Evolutionary conservation across 2,888 invertebrate genomes (phyloP), one percentile per base, ranked within the genome.

Genomic region (Argyra leucocephala): DNA sequence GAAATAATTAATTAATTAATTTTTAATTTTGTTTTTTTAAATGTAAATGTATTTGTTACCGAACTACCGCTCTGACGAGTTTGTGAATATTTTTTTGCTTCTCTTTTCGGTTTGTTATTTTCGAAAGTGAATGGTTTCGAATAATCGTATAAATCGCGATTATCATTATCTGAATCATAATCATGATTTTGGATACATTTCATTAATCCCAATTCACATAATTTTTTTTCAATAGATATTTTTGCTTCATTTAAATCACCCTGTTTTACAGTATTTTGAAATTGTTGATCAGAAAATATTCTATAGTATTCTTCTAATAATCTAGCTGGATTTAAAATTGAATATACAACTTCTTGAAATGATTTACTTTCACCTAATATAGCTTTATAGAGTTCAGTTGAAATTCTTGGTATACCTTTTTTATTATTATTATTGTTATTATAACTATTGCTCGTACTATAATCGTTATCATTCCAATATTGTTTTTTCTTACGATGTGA

Each of bases 321-420:
- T 48, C 48, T 9, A 3, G 18, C n/a, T 2, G 48, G 48, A 48
- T 48, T 48, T 18, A 48, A n/a, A 48, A 48, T 48, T 48, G 48
- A 48, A n/a, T n/a, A 1, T 18, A 48, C 48, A 48, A 48, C 48
- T 18, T 48, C 48, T 48, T 48, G 48, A 48, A 48, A 48, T 48
- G 48, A 48, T 48, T 48, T 48, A 48, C 48, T 48, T 48, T 48
- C 48, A 48, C 48, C 48, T 15, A 48, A 48, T 48, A 48, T 48
- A 12, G 48, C 48, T n/a, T 18, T 48, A 48, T 48, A 48, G 1
- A 48, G 18, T 12, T 48, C 48, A 18, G 15, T 15, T 48, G 48
- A 48, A 48, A 48, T 48, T 5, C 18, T 48, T 12, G 48, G 48
- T 18, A 48, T 12, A 2, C 15, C 48, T 18, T 48, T 18, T 18